These are phyloP conservation scores for Passer montanus DNA, from an alignment of 2,113 vertebrate genomes.

Conservation along the genomic window DNA sequence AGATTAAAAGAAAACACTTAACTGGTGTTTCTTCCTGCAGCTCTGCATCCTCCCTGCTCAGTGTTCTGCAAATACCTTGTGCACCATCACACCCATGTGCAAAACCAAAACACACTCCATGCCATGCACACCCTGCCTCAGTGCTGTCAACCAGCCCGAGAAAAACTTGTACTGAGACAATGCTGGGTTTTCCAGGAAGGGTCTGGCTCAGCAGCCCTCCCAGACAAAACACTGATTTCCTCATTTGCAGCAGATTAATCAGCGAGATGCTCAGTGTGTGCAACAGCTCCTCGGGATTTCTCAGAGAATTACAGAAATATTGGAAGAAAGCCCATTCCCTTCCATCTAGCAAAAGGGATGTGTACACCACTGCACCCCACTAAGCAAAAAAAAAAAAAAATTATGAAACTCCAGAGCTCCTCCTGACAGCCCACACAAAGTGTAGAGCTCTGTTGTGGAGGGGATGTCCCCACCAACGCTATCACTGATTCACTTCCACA, in stretches of 20 bases:
- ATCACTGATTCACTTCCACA: background rate
- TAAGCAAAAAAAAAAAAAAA: background rate
- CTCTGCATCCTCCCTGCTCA: background rate
- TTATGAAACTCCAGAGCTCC: background rate
- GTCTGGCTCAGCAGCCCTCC: background rate
- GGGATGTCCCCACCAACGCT: background rate
- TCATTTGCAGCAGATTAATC: background rate
- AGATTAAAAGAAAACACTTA: background rate
- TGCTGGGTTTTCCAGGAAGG: background rate
- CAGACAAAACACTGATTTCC: rapidly evolving
- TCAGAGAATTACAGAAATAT: background rate
- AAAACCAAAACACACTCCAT: background rate
- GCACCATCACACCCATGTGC: rapidly evolving
- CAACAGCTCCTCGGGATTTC: background rate
- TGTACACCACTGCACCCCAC: background rate
- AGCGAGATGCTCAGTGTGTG: background rate
- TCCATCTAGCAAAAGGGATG: background rate
- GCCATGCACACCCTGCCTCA: background rate
- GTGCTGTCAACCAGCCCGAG: background rate
- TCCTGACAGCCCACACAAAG: rapidly evolving
- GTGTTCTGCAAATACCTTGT: rapidly evolving
- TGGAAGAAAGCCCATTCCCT: background rate
- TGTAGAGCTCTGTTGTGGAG: background rate
- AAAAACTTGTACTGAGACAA: background rate
- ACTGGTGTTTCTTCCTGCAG: background rate